These are phyloP conservation scores for Brachylomia viminalis DNA, from an alignment of 2,888 invertebrate species.

Conservation along the genomic window DNA sequence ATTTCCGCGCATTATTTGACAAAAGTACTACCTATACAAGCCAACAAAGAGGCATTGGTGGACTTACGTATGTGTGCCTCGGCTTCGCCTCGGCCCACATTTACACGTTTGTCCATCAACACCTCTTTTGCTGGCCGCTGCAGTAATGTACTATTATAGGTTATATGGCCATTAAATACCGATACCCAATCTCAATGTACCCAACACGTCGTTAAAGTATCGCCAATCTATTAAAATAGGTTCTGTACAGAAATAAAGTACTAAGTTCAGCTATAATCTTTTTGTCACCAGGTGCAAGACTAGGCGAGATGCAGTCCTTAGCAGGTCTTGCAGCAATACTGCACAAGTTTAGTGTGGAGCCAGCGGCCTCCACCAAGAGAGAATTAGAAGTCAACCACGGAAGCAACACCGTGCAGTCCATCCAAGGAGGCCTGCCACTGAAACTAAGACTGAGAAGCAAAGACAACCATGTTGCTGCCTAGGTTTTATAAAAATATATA, in stretches of 20 bases:
- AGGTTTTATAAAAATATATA: conserved; percentile 2
- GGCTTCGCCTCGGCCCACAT: too few species aligned
- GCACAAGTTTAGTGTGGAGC: conserved; percentile 77
- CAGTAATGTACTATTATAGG: too few species aligned
- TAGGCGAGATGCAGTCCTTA: conserved; percentile 81
- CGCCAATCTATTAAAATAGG: neutral
- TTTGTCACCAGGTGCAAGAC: conserved; percentile 72
- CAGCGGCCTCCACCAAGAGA: conserved; percentile 61
- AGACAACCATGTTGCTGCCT: conserved; percentile 1
- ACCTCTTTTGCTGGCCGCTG: too few species aligned
- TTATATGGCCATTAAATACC: neutral
- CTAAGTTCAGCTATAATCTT: neutral
- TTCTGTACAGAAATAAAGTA: neutral
- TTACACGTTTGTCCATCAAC: too few species aligned
- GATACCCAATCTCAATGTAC: neutral
- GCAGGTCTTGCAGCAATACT: conserved; percentile 79
- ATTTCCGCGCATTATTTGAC: too few species aligned
- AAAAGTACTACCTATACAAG: too few species aligned
- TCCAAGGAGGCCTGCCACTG: conserved; percentile 73
- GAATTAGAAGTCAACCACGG: conserved; percentile 64
- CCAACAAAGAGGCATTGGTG: too few species aligned
- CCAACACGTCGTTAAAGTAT: neutral
- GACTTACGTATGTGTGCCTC: too few species aligned
- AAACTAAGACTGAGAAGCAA: conserved; percentile 66
- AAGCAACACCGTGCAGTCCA: conserved; percentile 71